Base-by-base conservation (phyloP, 2,113 vertebrate species). In the Poecile atricapillus region DNA sequence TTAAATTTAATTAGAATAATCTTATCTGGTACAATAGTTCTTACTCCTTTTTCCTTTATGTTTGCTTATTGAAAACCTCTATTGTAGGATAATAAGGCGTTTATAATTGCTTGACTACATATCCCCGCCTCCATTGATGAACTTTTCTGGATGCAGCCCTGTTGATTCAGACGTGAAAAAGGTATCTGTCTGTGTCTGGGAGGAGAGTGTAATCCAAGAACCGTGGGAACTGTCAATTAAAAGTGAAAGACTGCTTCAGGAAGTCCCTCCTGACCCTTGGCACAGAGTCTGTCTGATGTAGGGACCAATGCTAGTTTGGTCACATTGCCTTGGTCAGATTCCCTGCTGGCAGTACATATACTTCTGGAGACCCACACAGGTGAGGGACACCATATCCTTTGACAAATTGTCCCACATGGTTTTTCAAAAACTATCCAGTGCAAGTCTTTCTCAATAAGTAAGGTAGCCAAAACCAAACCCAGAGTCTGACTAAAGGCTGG, bases 1-100 rank as follows among this genome's bases (percentile, higher is more conserved):
- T 96, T 95, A 86, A 81, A 89, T 95, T 93, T 93, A 85, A 94
- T 95, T 96, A 84, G 46, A 67, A 52, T 94, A 82, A 82, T 90
- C 68, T 86, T 94, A 74, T 84, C 76, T 92, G 31, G 60, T 95
- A 56, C 39, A 30, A 39, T 64, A 93, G 39, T 58, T 90, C 31
- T 84, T 52, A 71, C 5, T 25, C 8, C 4, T 78, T 78, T 33
- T 44, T 21, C 7, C n/a, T 83, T 74, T 60, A 30, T 75, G 20
- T 64, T 89, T 81, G 14, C 41, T 67, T 87, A 47, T 33, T 89
- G 63, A 91, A 92, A 89, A 86, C 4, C 13, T 49, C 47, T 84
- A 3, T 62, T 68, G 25, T 56, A 78, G 55, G 17, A 84, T 83
- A 63, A 87, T 21, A 53, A 56, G 22, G 7, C 78, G 22, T 82